Conservation (phyloP, 2,888 invertebrate genomes). For the Ptychoptera albimana region DNA sequence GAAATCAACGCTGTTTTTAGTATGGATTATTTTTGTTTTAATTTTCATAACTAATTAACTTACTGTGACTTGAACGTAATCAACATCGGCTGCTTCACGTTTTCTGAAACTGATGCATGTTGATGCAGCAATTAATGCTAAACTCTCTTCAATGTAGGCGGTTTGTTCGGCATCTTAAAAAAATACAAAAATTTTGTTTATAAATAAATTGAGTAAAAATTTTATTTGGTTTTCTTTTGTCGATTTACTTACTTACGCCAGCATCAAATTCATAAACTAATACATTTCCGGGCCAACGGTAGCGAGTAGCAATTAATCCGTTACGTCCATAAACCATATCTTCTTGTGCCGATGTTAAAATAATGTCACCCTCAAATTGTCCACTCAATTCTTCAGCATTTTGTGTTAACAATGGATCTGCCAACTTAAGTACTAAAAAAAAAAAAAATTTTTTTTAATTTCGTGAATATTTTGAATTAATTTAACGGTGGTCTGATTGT, state of each 20-base stretch:
- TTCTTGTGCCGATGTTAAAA: slow-evolving; percentile 5
- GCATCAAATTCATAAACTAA: slow-evolving; percentile 49
- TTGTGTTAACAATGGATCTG: not conserved
- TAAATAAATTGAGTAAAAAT: too few relatives aligned
- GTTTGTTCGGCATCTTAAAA: not conserved
- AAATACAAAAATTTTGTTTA: too few relatives aligned
- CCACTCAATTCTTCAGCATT: slow-evolving; percentile 7
- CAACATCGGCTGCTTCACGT: not conserved
- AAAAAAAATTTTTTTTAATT: too few relatives aligned
- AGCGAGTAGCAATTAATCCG: slow-evolving; percentile 36
- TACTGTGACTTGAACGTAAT: slow-evolving; percentile 1
- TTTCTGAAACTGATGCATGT: not conserved
- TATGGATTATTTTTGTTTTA: not conserved
- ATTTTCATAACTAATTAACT: not conserved
- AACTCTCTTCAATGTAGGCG: not conserved
- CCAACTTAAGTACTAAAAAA: not conserved
- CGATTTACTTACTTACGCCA: slow-evolving; percentile 23
- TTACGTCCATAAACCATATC: slow-evolving; percentile 23
- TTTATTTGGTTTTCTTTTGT: too few relatives aligned
- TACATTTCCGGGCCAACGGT: slow-evolving; percentile 46
- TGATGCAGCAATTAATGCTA: not conserved
- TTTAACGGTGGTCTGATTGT: too few relatives aligned
- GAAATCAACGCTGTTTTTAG: slow-evolving; percentile 29
- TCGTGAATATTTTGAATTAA: too few relatives aligned
- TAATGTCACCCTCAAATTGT: slow-evolving; percentile 11